Base-by-base conservation (phyloP, 2,888 invertebrate species). In the Slavum lentiscoides region DNA sequence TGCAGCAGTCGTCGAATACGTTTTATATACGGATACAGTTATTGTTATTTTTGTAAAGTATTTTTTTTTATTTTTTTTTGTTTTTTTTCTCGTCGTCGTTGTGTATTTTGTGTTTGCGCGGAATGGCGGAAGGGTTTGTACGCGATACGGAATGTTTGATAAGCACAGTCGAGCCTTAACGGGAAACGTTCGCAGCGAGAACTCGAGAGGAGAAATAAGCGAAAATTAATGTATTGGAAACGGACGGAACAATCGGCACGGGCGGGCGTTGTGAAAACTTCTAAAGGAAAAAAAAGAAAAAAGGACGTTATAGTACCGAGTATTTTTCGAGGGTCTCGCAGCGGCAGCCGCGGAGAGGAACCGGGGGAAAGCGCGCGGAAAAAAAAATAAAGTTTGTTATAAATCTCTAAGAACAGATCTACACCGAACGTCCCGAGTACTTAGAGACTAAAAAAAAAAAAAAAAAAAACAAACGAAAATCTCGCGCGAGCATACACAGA, bases 171-270 rank as follows among this genome's bases (percentile, higher is more conserved):
- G 55, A 62, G 64, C 53, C 70, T 69, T 77, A 64, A 77, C 77
- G 62, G 55, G 30, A 77, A 55, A 53, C 61, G 69, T 77, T 70
- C n/a, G 39, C 43, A 59, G 59, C 59, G 68, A 30, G 59, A 68
- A 68, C 67, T 68, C 74, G 55, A 37, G 62, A 23, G 23, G 55
- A 30, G 4, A 70, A 72, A 77, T 77, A 77, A 80, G 80, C 58
- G 55, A 80, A 72, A 80, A 80, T 80, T 80, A 80, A 80, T 80
- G 80, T 80, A 80, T 80, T 72, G 80, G 80, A 80, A 80, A 80
- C 80, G 72, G 58, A 72, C 43, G 80, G 80, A 72, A 80, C 72
- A 72, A 80, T 80, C 70, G 80, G 64, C 58, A 72, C n/a, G n/a
- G 64, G 80, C 72, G 80, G 72, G 58, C 19, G 43, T 23, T 55